Evolutionary conservation across 2,113 vertebrate genomes (phyloP).

Genomic region (Channa argus): DNA sequence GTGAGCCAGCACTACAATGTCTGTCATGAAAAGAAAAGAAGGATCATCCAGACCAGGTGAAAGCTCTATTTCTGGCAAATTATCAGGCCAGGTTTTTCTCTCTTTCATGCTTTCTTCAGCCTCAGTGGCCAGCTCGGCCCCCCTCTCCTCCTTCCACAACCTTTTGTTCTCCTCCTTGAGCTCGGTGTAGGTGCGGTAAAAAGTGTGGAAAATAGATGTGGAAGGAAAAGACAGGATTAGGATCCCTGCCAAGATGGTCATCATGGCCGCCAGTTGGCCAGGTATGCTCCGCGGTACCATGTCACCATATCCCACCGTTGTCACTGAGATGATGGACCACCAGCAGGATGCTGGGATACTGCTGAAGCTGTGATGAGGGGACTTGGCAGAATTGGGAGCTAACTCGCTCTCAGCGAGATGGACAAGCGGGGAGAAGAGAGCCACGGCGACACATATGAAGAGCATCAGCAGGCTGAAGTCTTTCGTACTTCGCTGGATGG

Average conservation of each 20-base stretch:
- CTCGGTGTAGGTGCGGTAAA: constrained; percentile 88
- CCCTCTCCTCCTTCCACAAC: constrained; percentile 72
- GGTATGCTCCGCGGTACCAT: constrained; percentile 92
- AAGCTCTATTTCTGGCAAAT: background rate
- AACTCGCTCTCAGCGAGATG: constrained; percentile 90
- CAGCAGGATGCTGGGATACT: constrained; percentile 92
- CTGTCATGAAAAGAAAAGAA: constrained; percentile 9
- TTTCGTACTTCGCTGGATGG: constrained; percentile 84
- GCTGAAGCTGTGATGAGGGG: constrained; percentile 85
- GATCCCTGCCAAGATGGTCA: constrained; percentile 90
- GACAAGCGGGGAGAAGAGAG: constrained; percentile 89
- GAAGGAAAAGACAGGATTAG: constrained; percentile 94
- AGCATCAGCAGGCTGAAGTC: constrained; percentile 91
- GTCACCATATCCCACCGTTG: constrained; percentile 92
- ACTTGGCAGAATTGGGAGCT: constrained; percentile 35
- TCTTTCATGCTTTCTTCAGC: constrained; percentile 43
- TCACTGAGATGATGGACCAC: constrained; percentile 96
- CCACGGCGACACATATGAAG: constrained; percentile 88
- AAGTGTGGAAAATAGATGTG: constrained; percentile 93
- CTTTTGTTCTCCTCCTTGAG: constrained; percentile 84
- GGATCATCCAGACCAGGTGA: constrained; percentile 8
- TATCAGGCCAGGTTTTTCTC: constrained; percentile 23
- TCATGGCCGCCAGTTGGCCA: constrained; percentile 90
- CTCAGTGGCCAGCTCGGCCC: constrained; percentile 38
- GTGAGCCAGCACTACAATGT: constrained; percentile 8